Base-by-base conservation (phyloP, 2,888 invertebrate species). In the Lasius fuliginosus region DNA sequence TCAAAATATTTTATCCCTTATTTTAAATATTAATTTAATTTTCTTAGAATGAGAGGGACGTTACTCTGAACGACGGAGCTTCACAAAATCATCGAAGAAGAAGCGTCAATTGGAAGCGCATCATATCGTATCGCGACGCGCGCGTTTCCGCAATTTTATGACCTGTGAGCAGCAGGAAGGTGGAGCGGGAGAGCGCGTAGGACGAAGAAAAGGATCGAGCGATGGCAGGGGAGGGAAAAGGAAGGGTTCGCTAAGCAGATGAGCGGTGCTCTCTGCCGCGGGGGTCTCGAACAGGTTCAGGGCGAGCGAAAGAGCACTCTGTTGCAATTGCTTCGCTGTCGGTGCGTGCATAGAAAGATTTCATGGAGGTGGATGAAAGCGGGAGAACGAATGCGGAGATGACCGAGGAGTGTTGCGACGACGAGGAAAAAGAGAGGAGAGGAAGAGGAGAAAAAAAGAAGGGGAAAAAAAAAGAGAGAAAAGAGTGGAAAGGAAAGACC, bases 241-340 rank as follows among this genome's bases (percentile, higher is more conserved):
- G 46, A 67, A 69, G 56, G 71, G 36, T 69, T 53, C 56, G 84
- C 84, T 82, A 84, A 82, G 71, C 68, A 84, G 82, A 84, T 69
- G 82, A 84, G 82, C 82, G 79, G 67, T 42, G 79, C 65, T 67
- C 65, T 67, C 65, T 79, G 82, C 82, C 82, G 82, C 82, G 82
- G 79, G 82, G 75, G 74, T 81, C 74, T 60, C 60, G 79, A 81
- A 73, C 79, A 82, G 82, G 79, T 67, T 65, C 71, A 58, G 83
- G 49, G 30, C 46, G 30, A 76, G 46, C 71, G 71, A 74, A 36
- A 40, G 81, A 82, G 87, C 89, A 88, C 89, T 89, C 81, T 68
- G 83, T 85, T 84, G 87, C 88, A 82, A 89, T 89, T 89, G 87
- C 82, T 77, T 89, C 73, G 69, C 71, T 18, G 64, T 71, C 81